A percentile compares a stretch with the other conserved stretches of the same genome.
Conservation (phyloP, 2,888 invertebrate genomes). For the Acrobasis consociella region DNA sequence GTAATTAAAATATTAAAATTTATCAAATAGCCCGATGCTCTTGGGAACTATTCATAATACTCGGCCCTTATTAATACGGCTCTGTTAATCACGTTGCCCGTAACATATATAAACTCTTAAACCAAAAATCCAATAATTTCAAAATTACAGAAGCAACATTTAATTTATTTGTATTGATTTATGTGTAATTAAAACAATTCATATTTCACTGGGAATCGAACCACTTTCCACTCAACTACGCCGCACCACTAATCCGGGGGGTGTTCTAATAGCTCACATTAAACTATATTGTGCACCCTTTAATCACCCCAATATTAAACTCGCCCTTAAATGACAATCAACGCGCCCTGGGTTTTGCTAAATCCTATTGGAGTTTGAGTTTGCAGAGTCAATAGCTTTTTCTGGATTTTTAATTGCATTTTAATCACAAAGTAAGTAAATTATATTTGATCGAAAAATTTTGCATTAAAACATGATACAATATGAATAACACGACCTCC, state of each 20-base stretch:
- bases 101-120: too few species aligned
- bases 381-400: conserved; percentile 68
- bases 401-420: conserved; percentile 23
- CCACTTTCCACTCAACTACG: conserved; percentile 13
- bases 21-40: too few species aligned
- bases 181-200: neutral
- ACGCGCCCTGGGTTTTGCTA: conserved; percentile 58
- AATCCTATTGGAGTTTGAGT: conserved; percentile 80
- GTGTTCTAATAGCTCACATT: conserved; percentile 24
- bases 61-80: too few species aligned
- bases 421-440: too few species aligned
- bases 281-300: conserved; percentile 27
- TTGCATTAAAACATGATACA: too few species aligned
- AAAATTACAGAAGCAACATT: too few species aligned
- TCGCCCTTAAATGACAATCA: conserved; percentile 37
- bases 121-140: too few species aligned
- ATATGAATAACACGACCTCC: too few species aligned
- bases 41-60: too few species aligned
- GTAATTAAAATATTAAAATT: too few species aligned
- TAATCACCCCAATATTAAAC: conserved; percentile 38
- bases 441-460: neutral
- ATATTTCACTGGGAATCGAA: conserved; percentile 17
- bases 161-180: neutral
- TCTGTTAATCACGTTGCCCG: too few species aligned
- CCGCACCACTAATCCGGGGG: conserved; percentile 23